These are phyloP conservation scores for Rousettus madagascariensis DNA, from an alignment of 2,797 vertebrate species.

Conservation along the genomic window DNA sequence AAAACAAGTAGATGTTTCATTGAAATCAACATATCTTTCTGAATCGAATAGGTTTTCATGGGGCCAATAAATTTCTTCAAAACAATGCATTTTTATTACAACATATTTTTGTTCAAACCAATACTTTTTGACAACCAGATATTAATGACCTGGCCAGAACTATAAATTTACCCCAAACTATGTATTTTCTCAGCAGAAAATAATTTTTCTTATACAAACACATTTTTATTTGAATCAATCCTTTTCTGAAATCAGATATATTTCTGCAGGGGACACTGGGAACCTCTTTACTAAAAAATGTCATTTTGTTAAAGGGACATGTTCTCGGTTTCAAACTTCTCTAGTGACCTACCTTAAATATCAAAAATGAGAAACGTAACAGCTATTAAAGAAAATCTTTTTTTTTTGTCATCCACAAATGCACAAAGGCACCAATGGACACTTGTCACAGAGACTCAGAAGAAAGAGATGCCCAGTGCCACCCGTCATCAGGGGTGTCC, in stretches of 20 bases:
- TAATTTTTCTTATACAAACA: slow-evolving; percentile 90
- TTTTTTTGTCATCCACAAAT: background rate
- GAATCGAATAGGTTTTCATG: slow-evolving; percentile 88
- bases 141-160: slow-evolving; percentile 88
- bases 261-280: slow-evolving; percentile 76
- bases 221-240: slow-evolving; percentile 89
- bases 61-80: slow-evolving; percentile 90
- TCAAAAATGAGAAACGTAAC: background rate
- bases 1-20: slow-evolving; percentile 87
- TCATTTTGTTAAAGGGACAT: slow-evolving; percentile 74
- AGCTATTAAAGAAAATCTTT: background rate
- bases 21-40: slow-evolving; percentile 88
- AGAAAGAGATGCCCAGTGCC: background rate
- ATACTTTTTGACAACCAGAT: slow-evolving; percentile 91
- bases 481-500: background rate
- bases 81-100: slow-evolving; percentile 92
- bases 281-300: slow-evolving; percentile 76
- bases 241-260: slow-evolving; percentile 84
- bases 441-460: background rate
- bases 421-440: background rate
- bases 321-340: slow-evolving; percentile 17
- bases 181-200: slow-evolving; percentile 88
- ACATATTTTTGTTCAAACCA: slow-evolving; percentile 91
- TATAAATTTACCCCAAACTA: slow-evolving; percentile 89
- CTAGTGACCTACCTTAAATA: slow-evolving; percentile 43